Percentiles rank a stretch among this genome's conserved stretches.
Evolutionary conservation across 30 jellyfish, hydroid and myxozoan species (phyloP).

Genomic region (Turritopsis rubra): DNA sequence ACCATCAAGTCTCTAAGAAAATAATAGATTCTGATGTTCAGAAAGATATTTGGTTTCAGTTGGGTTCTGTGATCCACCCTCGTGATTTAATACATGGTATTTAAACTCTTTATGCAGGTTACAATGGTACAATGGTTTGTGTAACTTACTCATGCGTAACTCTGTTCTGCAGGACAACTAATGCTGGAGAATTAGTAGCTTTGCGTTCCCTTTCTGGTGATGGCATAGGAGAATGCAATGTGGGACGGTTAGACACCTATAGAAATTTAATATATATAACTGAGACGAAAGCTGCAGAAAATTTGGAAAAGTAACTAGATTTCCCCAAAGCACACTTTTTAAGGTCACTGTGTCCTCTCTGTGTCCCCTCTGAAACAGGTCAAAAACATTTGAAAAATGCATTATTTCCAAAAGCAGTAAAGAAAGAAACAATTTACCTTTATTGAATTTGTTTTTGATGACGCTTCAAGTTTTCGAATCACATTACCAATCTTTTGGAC

Average conservation of each 20-base stretch:
- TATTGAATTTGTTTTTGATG: conserved; percentile 6
- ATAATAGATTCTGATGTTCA: background rate
- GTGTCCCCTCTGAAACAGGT: no score
- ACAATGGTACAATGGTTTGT: background rate
- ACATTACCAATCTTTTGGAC: conserved; percentile 44
- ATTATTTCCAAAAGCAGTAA: no score
- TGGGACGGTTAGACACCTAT: conserved; percentile 15
- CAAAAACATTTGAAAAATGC: no score
- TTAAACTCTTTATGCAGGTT: no score
- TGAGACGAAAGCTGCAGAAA: background rate
- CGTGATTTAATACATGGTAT: no score
- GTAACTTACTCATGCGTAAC: conserved; percentile 18
- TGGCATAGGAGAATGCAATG: background rate
- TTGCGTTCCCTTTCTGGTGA: conserved; percentile 8
- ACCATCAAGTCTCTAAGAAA: conserved; percentile 47
- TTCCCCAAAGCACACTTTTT: background rate
- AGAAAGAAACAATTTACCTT: background rate
- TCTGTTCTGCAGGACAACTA: conserved; percentile 21
- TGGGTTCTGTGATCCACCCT: no score
- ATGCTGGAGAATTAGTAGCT: conserved; percentile 1
- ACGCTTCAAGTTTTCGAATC: conserved; percentile 50
- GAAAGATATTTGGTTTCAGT: no score
- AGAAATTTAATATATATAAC: background rate
- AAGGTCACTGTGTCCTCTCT: no score
- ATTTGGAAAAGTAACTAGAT: background rate